phyloP scores from a whole-genome alignment of 1,140 invertebrate genomes.

The Scaptomyza graminum region DNA sequence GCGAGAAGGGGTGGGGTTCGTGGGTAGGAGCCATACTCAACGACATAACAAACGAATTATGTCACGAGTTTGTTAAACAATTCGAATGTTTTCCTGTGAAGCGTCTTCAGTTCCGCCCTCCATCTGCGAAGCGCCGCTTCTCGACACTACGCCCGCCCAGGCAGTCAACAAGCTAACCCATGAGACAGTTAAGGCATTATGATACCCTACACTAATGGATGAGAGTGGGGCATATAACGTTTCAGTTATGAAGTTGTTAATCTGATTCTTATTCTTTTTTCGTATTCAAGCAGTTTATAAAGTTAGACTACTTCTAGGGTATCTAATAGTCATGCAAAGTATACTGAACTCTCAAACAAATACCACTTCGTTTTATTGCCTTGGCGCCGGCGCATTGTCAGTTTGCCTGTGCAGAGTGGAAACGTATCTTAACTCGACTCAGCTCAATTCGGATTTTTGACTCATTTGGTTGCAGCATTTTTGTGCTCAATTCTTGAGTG shows the following conservation, averaged over 20 bases:
- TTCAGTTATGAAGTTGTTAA: neutral
- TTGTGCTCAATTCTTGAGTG: constrained; percentile 8
- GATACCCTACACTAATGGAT: constrained; percentile 1
- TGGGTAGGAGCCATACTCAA: constrained; percentile 28
- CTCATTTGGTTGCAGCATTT: constrained; percentile 12
- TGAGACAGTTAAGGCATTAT: constrained; percentile 5
- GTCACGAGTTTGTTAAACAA: constrained; percentile 63
- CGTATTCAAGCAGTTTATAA: neutral
- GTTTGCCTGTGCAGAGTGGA: constrained; percentile 7
- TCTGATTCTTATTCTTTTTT: too few relatives aligned
- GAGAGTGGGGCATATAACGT: neutral
- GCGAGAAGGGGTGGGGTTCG: neutral
- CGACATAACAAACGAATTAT: constrained; percentile 58
- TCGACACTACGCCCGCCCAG: neutral
- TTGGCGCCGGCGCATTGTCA: constrained; percentile 66
- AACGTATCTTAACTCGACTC: constrained; percentile 22
- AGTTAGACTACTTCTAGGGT: constrained; percentile 2
- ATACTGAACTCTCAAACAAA: neutral
- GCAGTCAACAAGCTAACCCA: constrained; percentile 29
- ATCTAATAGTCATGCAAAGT: neutral
- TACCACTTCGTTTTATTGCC: constrained; percentile 53
- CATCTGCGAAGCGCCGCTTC: too few relatives aligned
- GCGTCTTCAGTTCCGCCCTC: neutral
- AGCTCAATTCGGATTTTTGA: constrained; percentile 9
- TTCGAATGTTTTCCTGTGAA: constrained; percentile 53